These are phyloP conservation scores for Zophobas atratus DNA, from an alignment of 1,140 invertebrate genomes.

Conservation along the genomic window DNA sequence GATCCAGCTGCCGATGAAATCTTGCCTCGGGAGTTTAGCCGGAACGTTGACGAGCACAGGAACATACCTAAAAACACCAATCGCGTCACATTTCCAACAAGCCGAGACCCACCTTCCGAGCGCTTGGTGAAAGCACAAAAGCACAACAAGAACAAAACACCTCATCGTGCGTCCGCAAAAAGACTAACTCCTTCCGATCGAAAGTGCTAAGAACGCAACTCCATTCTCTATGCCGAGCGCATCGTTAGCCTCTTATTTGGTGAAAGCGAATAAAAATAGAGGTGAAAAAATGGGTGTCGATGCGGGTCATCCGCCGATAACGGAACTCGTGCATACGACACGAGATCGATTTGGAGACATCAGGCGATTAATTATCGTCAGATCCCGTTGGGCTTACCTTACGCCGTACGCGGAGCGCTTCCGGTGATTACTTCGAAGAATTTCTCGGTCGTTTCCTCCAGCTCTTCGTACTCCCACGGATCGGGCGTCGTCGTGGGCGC, in stretches of 20 bases:
- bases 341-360: not conserved
- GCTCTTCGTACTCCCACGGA: constrained; percentile 50
- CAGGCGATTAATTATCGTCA: constrained; percentile 24
- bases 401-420: not conserved
- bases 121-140: not conserved
- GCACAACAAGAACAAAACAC: constrained; percentile 15
- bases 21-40: constrained; percentile 6
- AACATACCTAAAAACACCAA: constrained; percentile 14
- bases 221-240: constrained; percentile 15
- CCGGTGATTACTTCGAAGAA: constrained; percentile 55
- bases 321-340: constrained; percentile 30
- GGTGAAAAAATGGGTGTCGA: not conserved
- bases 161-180: not conserved
- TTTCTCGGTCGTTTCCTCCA: constrained; percentile 49
- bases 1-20: constrained; percentile 62
- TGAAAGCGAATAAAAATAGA: constrained; percentile 14
- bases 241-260: constrained; percentile 18
- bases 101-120: not conserved
- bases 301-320: constrained; percentile 27
- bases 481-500: constrained; percentile 4
- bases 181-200: constrained; percentile 8
- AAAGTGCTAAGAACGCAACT: constrained; percentile 19
- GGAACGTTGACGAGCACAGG: not conserved
- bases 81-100: not conserved
- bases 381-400: constrained; percentile 28